Conservation (phyloP, 2,888 invertebrate species). For the Himalopsyche japonica region DNA sequence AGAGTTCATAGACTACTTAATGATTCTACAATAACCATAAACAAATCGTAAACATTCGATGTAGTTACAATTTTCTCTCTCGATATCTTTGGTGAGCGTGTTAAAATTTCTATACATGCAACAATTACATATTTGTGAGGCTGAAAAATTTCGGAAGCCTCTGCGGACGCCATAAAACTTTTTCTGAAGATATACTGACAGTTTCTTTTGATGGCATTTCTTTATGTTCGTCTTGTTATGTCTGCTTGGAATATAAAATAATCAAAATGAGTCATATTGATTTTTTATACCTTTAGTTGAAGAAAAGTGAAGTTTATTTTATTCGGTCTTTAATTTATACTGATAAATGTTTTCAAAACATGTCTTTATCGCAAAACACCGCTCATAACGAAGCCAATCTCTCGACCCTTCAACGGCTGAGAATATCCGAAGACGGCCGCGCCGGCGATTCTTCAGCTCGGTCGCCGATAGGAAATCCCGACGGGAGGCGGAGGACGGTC, state of each 20-base stretch:
- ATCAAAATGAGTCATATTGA: slow-evolving; percentile 1
- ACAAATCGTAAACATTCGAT: not conserved
- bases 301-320: not conserved
- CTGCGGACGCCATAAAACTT: not conserved
- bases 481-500: slow-evolving; percentile 60
- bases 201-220: not conserved
- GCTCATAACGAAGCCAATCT: slow-evolving; percentile 48
- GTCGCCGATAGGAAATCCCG: slow-evolving; percentile 49
- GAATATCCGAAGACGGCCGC: slow-evolving; percentile 59
- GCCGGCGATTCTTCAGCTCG: slow-evolving; percentile 54
- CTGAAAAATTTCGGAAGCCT: not conserved
- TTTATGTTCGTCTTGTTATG: not conserved
- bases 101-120: not conserved
- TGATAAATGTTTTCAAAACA: slow-evolving; percentile 4
- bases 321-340: not conserved
- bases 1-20: not conserved
- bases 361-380: slow-evolving; percentile 27
- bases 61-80: not conserved
- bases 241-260: not conserved
- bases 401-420: slow-evolving; percentile 58
- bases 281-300: not conserved
- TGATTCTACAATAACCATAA: not conserved
- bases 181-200: not conserved
- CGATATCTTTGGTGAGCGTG: not conserved
- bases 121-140: not conserved